Conservation (phyloP, 92 coral and sea anemone species). For the Palythoa grandiflora region DNA sequence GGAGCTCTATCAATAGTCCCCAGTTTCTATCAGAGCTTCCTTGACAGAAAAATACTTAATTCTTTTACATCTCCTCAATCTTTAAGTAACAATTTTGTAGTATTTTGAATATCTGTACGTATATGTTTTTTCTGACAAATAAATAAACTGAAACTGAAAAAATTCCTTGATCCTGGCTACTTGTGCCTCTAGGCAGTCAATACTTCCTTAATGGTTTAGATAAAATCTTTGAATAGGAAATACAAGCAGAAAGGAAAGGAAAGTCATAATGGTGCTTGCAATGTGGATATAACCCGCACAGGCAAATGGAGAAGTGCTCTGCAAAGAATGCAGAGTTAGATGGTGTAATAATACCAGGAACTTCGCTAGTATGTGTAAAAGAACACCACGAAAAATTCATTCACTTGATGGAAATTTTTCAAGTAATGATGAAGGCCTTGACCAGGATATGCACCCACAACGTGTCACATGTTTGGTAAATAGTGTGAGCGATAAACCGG, state of each 20-base stretch:
- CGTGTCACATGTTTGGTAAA: slow-evolving; percentile 15
- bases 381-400: background rate
- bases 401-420: slow-evolving; percentile 18
- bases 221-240: background rate
- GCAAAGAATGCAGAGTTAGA: slow-evolving; percentile 54
- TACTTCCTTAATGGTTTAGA: background rate
- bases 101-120: no score
- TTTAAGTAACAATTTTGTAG: no score
- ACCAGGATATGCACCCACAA: slow-evolving; percentile 33
- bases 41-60: no score
- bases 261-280: slow-evolving; percentile 33
- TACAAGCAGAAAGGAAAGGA: background rate
- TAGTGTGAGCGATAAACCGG: slow-evolving; percentile 7
- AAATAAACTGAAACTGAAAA: no score
- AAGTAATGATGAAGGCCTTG: slow-evolving; percentile 38
- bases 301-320: slow-evolving; percentile 56
- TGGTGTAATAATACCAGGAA: slow-evolving; percentile 54
- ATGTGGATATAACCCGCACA: slow-evolving; percentile 41
- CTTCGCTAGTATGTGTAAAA: slow-evolving; percentile 61
- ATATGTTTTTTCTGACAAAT: no score
- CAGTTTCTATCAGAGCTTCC: no score
- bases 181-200: background rate
- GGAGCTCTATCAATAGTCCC: no score
- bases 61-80: no score
- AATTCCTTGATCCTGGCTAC: background rate